phyloP scores from a whole-genome alignment of 1,140 invertebrate genomes.

The Drosophila ambigua region DNA sequence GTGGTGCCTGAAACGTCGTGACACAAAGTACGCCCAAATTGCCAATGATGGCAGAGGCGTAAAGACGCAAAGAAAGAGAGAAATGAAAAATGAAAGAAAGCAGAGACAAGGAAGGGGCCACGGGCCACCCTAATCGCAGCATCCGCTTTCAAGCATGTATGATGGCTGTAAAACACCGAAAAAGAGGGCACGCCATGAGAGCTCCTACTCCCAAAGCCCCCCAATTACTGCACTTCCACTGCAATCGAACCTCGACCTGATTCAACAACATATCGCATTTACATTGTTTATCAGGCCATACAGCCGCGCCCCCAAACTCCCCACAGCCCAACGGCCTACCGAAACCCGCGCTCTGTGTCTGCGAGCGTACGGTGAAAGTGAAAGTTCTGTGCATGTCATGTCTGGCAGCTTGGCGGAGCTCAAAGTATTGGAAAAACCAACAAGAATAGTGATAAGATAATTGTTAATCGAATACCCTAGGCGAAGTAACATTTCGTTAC shows the following conservation, averaged over 20 bases:
- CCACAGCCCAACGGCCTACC: slow-evolving; percentile 6
- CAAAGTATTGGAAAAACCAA: too few relatives aligned
- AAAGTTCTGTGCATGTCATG: slow-evolving; percentile 60
- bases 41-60: slow-evolving; percentile 2
- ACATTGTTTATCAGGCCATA: slow-evolving; percentile 51
- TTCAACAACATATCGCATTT: slow-evolving; percentile 39
- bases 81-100: slow-evolving; percentile 12
- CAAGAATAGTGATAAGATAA: too few relatives aligned
- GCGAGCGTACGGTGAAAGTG: slow-evolving; percentile 50
- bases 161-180: too few relatives aligned
- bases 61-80: slow-evolving; percentile 15
- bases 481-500: too few relatives aligned
- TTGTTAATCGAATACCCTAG: too few relatives aligned
- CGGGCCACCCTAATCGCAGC: slow-evolving; percentile 32
- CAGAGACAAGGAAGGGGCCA: slow-evolving; percentile 34
- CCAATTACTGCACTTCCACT: slow-evolving; percentile 11
- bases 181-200: too few relatives aligned
- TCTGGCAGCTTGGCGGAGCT: slow-evolving; percentile 4
- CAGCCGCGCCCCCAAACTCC: slow-evolving; percentile 31
- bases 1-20: slow-evolving; percentile 57
- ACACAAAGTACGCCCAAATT: slow-evolving; percentile 45
- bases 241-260: slow-evolving; percentile 46
- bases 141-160: slow-evolving; percentile 30
- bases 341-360: slow-evolving; percentile 33
- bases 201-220: not conserved